Conservation (phyloP, 2,113 vertebrate genomes). For the Marmota monax region DNA sequence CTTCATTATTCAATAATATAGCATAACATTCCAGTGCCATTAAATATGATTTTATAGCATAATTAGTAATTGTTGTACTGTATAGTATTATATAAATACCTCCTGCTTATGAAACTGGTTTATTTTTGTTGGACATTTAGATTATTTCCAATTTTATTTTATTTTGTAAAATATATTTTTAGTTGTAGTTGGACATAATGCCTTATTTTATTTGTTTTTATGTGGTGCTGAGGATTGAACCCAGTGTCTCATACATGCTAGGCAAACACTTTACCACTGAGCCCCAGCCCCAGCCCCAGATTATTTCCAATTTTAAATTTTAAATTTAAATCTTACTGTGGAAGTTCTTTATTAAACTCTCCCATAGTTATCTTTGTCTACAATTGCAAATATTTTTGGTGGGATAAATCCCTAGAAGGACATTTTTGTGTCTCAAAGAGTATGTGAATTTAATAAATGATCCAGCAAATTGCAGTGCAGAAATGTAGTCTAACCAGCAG, state of each 20-base stretch:
- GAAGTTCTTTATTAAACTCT: conserved; percentile 15
- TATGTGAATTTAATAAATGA: background rate
- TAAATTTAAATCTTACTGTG: background rate
- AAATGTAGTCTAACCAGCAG: background rate
- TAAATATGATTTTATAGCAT: background rate
- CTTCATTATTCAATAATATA: background rate
- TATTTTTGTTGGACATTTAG: background rate
- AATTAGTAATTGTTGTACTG: background rate
- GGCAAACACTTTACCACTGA: too few species aligned
- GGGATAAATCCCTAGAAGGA: background rate
- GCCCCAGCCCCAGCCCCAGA: background rate
- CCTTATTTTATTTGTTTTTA: too few species aligned
- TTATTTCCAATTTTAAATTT: background rate
- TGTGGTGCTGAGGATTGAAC: too few species aligned
- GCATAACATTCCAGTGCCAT: background rate
- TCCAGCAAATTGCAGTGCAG: background rate
- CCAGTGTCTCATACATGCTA: too few species aligned
- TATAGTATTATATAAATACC: background rate
- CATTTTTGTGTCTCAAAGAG: background rate
- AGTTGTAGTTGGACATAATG: too few species aligned
- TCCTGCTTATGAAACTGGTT: background rate
- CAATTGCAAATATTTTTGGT: background rate
- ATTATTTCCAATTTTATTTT: conserved; percentile 16
- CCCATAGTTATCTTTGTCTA: background rate
- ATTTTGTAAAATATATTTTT: too few species aligned